phyloP scores from a whole-genome alignment of 1,140 invertebrate species.

The Aphelenchoides fujianensis region DNA sequence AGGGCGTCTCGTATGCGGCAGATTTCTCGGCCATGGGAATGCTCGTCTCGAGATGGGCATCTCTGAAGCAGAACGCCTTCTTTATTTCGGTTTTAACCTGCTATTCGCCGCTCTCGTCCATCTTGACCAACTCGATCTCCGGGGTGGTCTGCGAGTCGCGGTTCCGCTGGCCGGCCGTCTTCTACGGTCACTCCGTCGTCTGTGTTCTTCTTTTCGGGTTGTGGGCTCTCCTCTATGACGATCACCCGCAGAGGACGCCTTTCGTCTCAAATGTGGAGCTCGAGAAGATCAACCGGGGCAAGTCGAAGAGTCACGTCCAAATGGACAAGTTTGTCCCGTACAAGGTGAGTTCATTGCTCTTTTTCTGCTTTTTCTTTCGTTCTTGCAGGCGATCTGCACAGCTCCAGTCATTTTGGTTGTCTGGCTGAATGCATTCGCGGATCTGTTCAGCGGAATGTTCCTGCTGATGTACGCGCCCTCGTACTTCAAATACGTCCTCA shows the following conservation, averaged over 20 bases:
- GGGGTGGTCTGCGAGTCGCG: conserved; percentile 27
- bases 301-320: conserved; percentile 7
- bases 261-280: conserved; percentile 4
- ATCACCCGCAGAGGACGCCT: conserved; percentile 16
- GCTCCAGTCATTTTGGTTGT: conserved; percentile 35
- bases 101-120: conserved; percentile 15
- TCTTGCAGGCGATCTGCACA: conserved; percentile 25
- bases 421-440: conserved; percentile 47
- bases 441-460: conserved; percentile 44
- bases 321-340: conserved; percentile 13
- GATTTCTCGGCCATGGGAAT: conserved; percentile 29
- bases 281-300: conserved; percentile 14
- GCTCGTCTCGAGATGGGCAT: conserved; percentile 1
- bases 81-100: conserved; percentile 23
- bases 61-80: conserved; percentile 23
- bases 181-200: conserved; percentile 19
- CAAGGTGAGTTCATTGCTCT: too few relatives aligned
- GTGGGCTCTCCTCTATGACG: conserved; percentile 14
- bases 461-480: conserved; percentile 39
- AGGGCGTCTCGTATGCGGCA: conserved; percentile 24
- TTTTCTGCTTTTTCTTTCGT: too few relatives aligned
- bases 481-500: conserved; percentile 38
- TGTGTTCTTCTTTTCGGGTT: conserved; percentile 12
- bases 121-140: conserved; percentile 18
- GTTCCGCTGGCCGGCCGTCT: conserved; percentile 25